Conservation (phyloP, 2,888 invertebrate genomes). For the Octodonta nipae region DNA sequence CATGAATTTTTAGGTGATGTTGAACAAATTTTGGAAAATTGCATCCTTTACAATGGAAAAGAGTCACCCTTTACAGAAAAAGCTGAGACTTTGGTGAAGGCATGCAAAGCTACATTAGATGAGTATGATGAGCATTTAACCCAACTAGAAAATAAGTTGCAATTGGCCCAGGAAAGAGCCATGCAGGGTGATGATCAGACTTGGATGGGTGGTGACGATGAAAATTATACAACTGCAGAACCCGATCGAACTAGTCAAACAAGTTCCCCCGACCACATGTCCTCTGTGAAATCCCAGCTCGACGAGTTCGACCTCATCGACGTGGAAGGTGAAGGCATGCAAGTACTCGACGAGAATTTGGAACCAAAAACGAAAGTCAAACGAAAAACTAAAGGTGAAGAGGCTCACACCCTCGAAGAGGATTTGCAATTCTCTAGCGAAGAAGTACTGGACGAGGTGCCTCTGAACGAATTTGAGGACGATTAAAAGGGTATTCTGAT, state of each 20-base stretch:
- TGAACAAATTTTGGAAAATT: slow-evolving; percentile 76
- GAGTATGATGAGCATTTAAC: slow-evolving; percentile 78
- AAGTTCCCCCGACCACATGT: slow-evolving; percentile 45
- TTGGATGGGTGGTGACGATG: slow-evolving; percentile 54
- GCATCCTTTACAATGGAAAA: slow-evolving; percentile 79
- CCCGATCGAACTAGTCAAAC: slow-evolving; percentile 42
- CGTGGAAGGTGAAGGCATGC: slow-evolving; percentile 44
- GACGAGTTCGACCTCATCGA: slow-evolving; percentile 51
- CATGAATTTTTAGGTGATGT: slow-evolving; percentile 80
- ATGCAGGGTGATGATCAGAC: slow-evolving; percentile 69
- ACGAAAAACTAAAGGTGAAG: slow-evolving; percentile 33
- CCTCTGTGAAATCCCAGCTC: slow-evolving; percentile 24
- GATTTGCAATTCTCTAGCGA: slow-evolving; percentile 56
- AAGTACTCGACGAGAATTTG: slow-evolving; percentile 27
- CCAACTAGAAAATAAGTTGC: slow-evolving; percentile 73
- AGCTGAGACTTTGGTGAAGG: slow-evolving; percentile 65
- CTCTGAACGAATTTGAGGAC: slow-evolving; percentile 40
- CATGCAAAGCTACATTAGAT: slow-evolving; percentile 56
- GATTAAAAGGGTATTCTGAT: slow-evolving; percentile 33
- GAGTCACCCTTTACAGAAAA: slow-evolving; percentile 78
- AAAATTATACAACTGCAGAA: slow-evolving; percentile 43
- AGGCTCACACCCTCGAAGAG: slow-evolving; percentile 34
- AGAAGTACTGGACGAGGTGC: slow-evolving; percentile 50
- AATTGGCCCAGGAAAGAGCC: slow-evolving; percentile 75
- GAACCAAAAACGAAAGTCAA: slow-evolving; percentile 24